Evolutionary conservation across 2,888 invertebrate species (phyloP).

Genomic region (Chloroclystis v-ata): DNA sequence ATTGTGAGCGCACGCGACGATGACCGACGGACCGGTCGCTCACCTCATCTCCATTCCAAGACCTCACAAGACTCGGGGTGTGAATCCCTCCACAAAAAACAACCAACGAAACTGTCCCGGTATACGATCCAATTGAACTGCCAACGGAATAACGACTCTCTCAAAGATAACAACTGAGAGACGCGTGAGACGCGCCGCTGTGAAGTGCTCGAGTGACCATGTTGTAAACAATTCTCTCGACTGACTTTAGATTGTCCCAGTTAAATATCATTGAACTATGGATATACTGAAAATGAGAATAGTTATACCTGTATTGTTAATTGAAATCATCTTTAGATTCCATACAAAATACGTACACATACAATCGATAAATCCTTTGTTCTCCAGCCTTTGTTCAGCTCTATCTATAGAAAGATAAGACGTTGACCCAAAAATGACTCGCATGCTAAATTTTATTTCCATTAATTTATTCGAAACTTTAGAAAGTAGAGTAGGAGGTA

Average conservation of each 20-base stretch:
- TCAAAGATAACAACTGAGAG: slow-evolving; percentile 20
- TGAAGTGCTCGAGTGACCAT: slow-evolving; percentile 23
- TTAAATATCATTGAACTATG: slow-evolving; percentile 6
- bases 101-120: slow-evolving; percentile 6
- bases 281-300: neutral
- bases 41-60: slow-evolving; percentile 43
- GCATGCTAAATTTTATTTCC: slow-evolving; percentile 15
- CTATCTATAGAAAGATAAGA: slow-evolving; percentile 2
- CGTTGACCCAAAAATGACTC: slow-evolving; percentile 4
- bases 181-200: slow-evolving; percentile 22
- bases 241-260: slow-evolving; percentile 19
- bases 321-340: too few species aligned
- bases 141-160: slow-evolving; percentile 8
- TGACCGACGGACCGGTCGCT: slow-evolving; percentile 65
- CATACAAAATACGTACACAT: neutral
- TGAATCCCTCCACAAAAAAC: slow-evolving; percentile 3
- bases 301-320: too few species aligned
- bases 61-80: slow-evolving; percentile 5
- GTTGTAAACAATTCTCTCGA: slow-evolving; percentile 30
- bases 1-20: slow-evolving; percentile 41
- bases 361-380: neutral
- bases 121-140: slow-evolving; percentile 5
- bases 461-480: slow-evolving; percentile 13
- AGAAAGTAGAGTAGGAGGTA: slow-evolving; percentile 13
- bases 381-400: neutral